Evolutionary conservation across 2,113 vertebrate genomes (phyloP).

Genomic region (Oncorhynchus tshawytscha): DNA sequence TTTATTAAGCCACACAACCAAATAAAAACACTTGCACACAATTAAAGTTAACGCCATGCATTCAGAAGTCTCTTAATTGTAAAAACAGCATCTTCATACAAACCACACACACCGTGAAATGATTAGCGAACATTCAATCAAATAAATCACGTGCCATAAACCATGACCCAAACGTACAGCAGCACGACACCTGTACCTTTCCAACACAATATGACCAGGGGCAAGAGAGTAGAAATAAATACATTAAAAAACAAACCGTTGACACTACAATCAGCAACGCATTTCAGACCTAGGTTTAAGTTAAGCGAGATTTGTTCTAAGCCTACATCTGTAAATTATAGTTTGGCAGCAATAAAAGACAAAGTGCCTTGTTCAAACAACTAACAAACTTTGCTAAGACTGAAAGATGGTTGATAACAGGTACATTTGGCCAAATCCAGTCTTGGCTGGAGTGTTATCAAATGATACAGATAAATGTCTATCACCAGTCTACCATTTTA

Average conservation of each 20-base stretch:
- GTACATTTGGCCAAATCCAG: background rate
- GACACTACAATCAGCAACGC: background rate
- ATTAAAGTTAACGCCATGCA: slow-evolving; percentile 54
- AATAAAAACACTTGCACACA: slow-evolving; percentile 14
- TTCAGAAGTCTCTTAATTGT: slow-evolving; percentile 29
- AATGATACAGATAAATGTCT: background rate
- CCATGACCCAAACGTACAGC: slow-evolving; percentile 19
- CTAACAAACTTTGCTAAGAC: background rate
- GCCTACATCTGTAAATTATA: background rate
- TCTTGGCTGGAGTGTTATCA: slow-evolving; percentile 4
- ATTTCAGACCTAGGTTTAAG: background rate
- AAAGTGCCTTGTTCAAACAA: no score
- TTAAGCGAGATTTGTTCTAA: slow-evolving; percentile 1
- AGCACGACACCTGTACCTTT: background rate
- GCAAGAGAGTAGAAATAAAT: slow-evolving; percentile 48
- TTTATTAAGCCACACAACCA: slow-evolving; percentile 41
- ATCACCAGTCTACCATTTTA: no score
- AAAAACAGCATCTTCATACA: background rate
- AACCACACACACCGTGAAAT: background rate
- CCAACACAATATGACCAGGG: slow-evolving; percentile 6
- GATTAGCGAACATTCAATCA: slow-evolving; percentile 37
- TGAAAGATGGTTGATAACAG: background rate
- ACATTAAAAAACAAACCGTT: slow-evolving; percentile 6
- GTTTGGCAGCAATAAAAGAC: slow-evolving; percentile 1
- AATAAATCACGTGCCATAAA: background rate